These are phyloP conservation scores for Siniperca chuatsi DNA, from an alignment of 2,113 vertebrate species.

Conservation along the genomic window DNA sequence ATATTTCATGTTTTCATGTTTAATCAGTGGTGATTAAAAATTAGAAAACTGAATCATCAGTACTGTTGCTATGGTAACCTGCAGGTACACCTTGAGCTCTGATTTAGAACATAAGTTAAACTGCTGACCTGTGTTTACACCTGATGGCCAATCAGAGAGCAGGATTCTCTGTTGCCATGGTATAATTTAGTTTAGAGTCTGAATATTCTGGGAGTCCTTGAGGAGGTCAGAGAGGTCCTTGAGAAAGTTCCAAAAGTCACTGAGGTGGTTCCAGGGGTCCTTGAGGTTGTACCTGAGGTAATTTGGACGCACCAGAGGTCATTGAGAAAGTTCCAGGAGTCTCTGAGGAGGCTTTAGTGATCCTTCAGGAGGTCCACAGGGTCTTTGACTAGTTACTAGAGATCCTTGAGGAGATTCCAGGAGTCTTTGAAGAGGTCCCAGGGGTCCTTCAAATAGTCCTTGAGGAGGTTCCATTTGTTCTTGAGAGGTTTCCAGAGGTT, in stretches of 20 bases:
- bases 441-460: neutral
- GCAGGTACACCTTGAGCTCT: neutral
- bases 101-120: neutral
- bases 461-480: neutral
- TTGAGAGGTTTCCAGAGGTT: too few species aligned
- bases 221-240: neutral
- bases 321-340: neutral
- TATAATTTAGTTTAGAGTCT: too few species aligned
- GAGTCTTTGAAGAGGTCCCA: neutral
- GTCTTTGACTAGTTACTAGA: too few species aligned
- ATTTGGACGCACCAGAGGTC: neutral
- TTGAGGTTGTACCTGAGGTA: too few species aligned
- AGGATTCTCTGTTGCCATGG: neutral
- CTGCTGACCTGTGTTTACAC: neutral
- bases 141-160: neutral
- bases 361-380: too few species aligned
- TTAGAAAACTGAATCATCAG: too few species aligned
- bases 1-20: constrained; percentile 13
- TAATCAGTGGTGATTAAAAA: neutral
- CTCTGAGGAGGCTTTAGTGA: too few species aligned
- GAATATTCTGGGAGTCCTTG: too few species aligned
- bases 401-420: too few species aligned
- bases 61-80: neutral
- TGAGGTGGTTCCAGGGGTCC: too few species aligned
- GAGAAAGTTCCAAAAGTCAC: neutral